phyloP scores from a whole-genome alignment of 1,140 invertebrate species.

The Drosophila nigrodunni region DNA sequence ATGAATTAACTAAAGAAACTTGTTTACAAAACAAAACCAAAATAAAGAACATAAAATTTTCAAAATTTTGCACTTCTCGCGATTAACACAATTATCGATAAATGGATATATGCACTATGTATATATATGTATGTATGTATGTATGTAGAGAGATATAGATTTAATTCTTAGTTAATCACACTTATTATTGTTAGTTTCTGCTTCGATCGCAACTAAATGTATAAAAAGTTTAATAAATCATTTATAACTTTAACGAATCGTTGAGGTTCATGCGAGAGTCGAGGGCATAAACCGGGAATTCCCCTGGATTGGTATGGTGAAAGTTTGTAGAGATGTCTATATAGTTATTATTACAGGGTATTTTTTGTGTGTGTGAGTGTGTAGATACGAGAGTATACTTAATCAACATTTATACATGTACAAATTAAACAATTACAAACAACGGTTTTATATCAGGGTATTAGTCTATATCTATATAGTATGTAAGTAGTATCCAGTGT shows the following conservation, averaged over 20 bases:
- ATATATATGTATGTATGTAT: conserved; percentile 7
- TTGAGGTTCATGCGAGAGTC: conserved; percentile 42
- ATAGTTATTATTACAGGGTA: conserved; percentile 28
- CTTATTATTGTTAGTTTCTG: conserved; percentile 17
- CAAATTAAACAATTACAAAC: conserved; percentile 74
- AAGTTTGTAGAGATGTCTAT: conserved; percentile 22
- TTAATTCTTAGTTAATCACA: conserved; percentile 14
- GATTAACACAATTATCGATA: conserved; percentile 22
- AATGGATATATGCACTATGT: conserved; percentile 1
- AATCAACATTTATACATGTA: conserved; percentile 68
- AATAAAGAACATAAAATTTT: conserved; percentile 49
- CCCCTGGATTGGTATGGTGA: conserved; percentile 33
- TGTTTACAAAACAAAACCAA: conserved; percentile 29
- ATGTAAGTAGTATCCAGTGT: conserved; percentile 16
- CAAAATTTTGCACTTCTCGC: conserved; percentile 47
- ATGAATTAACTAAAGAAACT: conserved; percentile 32
- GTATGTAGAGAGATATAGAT: conserved; percentile 8
- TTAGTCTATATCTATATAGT: conserved; percentile 20
- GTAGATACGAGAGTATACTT: conserved; percentile 44
- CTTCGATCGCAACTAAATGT: conserved; percentile 39
- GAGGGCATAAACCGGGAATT: conserved; percentile 47
- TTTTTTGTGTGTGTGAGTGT: not conserved
- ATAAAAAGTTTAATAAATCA: conserved; percentile 42
- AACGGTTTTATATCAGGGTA: conserved; percentile 57
- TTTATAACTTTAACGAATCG: conserved; percentile 12